Base-by-base conservation (phyloP, 2,888 invertebrate genomes). In the Arge pagana region DNA sequence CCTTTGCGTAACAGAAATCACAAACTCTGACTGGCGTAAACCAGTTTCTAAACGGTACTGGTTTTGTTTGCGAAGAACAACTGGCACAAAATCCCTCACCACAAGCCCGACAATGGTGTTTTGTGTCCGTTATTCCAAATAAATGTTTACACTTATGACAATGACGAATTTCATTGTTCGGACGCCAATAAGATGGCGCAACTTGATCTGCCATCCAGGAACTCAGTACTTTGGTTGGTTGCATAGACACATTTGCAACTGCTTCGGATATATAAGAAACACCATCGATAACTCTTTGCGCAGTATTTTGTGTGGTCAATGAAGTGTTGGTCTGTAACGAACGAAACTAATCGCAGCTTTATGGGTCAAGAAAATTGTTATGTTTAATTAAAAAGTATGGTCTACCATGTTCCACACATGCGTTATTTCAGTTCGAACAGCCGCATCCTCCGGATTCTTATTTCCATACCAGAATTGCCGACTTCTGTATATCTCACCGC, bases 381-480 rank as follows among this genome's bases (percentile, higher is more conserved):
- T 26, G 10, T n/a, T 4, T 6, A 33, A 23, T 6, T 11, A 33
- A 15, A 16, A n/a, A n/a, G n/a, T n/a, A n/a, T n/a, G n/a, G n/a
- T 66, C 60, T 67, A 81, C 81, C 69, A 76, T 74, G 41, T 78
- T 80, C 83, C 82, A 83, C 6, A 83, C 80, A 63, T 83, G 83
- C 18, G 74, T 74, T 18, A 81, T 79, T 62, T 83, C 82, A 3
- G 78, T 80, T 37, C 79, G 71, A 10, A 89, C 87, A 8, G 85
- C 85, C 21, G 80, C 76, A 55, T 85, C 84, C 69, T 88, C 88
- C 0, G 89, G 88, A 55, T 84, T 82, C 61, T 85, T 84, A 67
- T 91, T 90, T 4, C 89, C 90, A 70, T 85, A 90, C 91, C 90
- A 92, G 71, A 86, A 87, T 68, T 90, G 85, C 18, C 90, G 80